Evolutionary conservation across 2,113 vertebrate genomes (phyloP), one percentile per base, ranked within the genome.

Genomic region (Saimiri boliviensis): DNA sequence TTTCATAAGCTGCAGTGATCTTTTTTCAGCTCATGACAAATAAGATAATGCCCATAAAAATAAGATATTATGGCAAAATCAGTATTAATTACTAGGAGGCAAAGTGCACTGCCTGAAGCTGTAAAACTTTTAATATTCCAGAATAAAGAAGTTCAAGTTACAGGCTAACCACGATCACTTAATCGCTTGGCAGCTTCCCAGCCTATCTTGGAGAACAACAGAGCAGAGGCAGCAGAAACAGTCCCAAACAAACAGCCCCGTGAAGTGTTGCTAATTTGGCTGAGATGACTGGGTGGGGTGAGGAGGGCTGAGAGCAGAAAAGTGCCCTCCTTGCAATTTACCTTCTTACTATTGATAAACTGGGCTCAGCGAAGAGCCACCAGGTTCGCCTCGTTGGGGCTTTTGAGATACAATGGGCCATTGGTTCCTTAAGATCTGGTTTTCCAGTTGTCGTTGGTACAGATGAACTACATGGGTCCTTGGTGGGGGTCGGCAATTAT

Each of bases 81-180:
- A 0, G 98, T 96, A 96, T 97, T 98, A 98, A 97, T 98, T 98
- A 94, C 2, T 8, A 86, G 85, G 81, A 95, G 93, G 83, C 77
- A 95, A 95, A 97, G 89, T 77, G 87, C 70, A 95, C 89, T 95
- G 94, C 98, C 96, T 20, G 25, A 93, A 96, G 93, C 91, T 96
- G 80, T 97, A 93, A 97, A 97, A 97, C 96, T 98, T 98, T 97
- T 96, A 97, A 97, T 92, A 97, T 97, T 86, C 76, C 88, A 95
- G 97, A 42, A 97, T 97, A 92, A 97, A 95, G 77, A 77, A 90
- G 89, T 96, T 93, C 94, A 45, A 85, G 73, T 11, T 74, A 92
- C 60, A 97, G 95, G 93, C 94, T 89, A 76, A 68, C 23, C 94
- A 93, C 0, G 20, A 93, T 85, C 20, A 0, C 63, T 89, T 93